Conservation (phyloP, 2,113 vertebrate species). For the Lasiurus borealis region DNA sequence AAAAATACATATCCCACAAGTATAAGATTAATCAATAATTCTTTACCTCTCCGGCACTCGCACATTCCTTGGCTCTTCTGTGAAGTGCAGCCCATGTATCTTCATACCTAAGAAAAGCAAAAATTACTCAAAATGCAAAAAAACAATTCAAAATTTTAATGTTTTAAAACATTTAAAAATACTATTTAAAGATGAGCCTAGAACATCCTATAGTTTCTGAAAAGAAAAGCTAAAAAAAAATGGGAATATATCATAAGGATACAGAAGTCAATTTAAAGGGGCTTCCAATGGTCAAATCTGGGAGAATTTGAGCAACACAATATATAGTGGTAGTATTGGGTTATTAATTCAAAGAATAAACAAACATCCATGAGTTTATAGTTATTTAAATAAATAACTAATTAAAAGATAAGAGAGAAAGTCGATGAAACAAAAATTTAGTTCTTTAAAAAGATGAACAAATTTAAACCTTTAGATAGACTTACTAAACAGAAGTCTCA, state of each 20-base stretch:
- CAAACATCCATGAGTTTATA: background rate
- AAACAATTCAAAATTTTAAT: constrained; percentile 19
- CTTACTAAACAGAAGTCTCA: background rate
- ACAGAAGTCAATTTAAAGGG: background rate
- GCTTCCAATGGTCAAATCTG: background rate
- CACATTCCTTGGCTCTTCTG: constrained; percentile 91
- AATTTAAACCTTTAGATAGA: background rate
- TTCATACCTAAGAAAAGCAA: constrained; percentile 89
- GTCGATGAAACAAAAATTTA: background rate
- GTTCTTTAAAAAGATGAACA: background rate
- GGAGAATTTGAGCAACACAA: background rate
- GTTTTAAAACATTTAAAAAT: constrained; percentile 5
- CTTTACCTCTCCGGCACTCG: constrained; percentile 91
- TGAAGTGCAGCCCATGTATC: constrained; percentile 93
- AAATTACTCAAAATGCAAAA: constrained; percentile 50
- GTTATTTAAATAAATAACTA: background rate
- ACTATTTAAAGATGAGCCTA: background rate
- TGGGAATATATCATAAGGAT: background rate
- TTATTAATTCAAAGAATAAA: constrained; percentile 25
- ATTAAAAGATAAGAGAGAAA: background rate
- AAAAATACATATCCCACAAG: background rate
- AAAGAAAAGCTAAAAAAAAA: constrained; percentile 27
- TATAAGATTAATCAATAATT: background rate
- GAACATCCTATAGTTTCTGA: background rate
- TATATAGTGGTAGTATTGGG: background rate